A percentile compares a stretch with the other conserved stretches of the same genome.
Evolutionary conservation across 2,113 vertebrate species (phyloP).

Genomic region (Burhinus oedicnemus): DNA sequence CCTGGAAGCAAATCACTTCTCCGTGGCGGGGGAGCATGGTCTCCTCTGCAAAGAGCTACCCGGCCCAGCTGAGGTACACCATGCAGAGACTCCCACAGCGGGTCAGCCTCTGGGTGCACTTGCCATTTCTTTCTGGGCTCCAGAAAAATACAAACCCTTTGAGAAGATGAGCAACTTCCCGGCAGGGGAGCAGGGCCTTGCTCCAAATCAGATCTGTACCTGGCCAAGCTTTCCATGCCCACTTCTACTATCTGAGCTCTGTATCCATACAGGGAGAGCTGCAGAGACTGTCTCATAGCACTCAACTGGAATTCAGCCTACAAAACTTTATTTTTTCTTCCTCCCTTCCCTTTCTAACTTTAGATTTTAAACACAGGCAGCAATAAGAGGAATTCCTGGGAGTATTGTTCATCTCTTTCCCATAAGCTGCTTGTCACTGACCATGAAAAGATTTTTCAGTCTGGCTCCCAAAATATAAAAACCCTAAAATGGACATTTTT

Average conservation of each 20-base stretch:
- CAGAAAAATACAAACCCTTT: not conserved
- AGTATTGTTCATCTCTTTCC: constrained; percentile 63
- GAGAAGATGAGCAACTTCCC: not conserved
- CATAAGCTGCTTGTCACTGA: constrained; percentile 51
- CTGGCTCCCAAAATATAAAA: constrained; percentile 43
- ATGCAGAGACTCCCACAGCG: fast-evolving
- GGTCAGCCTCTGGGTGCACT: no score
- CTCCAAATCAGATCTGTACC: not conserved
- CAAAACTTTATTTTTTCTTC: not conserved
- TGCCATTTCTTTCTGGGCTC: not conserved
- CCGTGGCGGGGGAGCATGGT: fast-evolving
- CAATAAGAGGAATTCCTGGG: constrained; percentile 56
- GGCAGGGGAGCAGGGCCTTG: not conserved
- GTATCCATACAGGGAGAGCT: constrained; percentile 52
- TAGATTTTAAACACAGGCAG: constrained; percentile 60
- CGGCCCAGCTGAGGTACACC: not conserved
- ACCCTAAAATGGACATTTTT: constrained; percentile 67
- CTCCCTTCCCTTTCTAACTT: constrained; percentile 10
- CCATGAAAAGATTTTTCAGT: constrained; percentile 24
- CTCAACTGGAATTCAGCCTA: constrained; percentile 38
- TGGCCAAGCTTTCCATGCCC: not conserved
- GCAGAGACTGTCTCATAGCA: not conserved
- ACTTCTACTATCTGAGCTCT: not conserved
- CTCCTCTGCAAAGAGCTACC: not conserved
- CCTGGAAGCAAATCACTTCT: not conserved